Evolutionary conservation across 2,888 invertebrate species (phyloP).

Genomic region (Tribolium freemani): DNA sequence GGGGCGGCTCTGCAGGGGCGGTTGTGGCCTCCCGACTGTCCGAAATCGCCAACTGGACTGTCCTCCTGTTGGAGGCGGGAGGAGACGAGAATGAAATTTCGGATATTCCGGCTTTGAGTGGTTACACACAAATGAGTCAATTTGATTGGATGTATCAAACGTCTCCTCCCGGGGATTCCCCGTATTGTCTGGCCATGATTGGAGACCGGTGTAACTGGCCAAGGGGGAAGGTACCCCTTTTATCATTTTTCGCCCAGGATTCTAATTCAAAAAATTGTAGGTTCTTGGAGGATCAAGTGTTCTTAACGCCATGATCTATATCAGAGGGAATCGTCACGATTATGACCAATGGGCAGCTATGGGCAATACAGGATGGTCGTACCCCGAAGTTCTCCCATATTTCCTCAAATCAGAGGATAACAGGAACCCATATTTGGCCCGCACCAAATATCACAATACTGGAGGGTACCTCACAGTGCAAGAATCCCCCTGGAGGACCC

Average conservation of each 20-base stretch:
- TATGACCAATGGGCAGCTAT: conserved; percentile 89
- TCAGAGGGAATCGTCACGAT: conserved; percentile 88
- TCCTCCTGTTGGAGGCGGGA: conserved; percentile 88
- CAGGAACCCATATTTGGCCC: conserved; percentile 84
- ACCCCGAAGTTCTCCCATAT: conserved; percentile 84
- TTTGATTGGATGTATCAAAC: conserved; percentile 95
- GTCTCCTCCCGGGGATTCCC: conserved; percentile 80
- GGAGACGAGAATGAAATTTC: conserved; percentile 91
- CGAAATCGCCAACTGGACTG: conserved; percentile 85
- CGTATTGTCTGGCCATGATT: conserved; percentile 90
- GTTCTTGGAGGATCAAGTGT: conserved; percentile 89
- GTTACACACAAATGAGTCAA: conserved; percentile 87
- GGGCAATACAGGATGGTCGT: conserved; percentile 91
- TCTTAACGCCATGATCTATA: conserved; percentile 93
- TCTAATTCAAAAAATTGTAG: conserved; percentile 48
- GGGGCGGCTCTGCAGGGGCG: conserved; percentile 91
- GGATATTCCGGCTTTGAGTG: conserved; percentile 88
- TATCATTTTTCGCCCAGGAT: background rate
- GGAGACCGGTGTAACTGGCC: conserved; percentile 93
- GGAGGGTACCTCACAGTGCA: conserved; percentile 89
- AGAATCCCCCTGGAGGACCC: conserved; percentile 87
- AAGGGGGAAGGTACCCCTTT: conserved; percentile 79
- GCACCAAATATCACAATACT: conserved; percentile 81
- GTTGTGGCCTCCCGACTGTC: conserved; percentile 88
- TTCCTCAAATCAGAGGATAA: conserved; percentile 92